A percentile compares a stretch with the other conserved stretches of the same genome.
phyloP scores from a whole-genome alignment of 2,888 invertebrate genomes.

The Lasioglossum morio region DNA sequence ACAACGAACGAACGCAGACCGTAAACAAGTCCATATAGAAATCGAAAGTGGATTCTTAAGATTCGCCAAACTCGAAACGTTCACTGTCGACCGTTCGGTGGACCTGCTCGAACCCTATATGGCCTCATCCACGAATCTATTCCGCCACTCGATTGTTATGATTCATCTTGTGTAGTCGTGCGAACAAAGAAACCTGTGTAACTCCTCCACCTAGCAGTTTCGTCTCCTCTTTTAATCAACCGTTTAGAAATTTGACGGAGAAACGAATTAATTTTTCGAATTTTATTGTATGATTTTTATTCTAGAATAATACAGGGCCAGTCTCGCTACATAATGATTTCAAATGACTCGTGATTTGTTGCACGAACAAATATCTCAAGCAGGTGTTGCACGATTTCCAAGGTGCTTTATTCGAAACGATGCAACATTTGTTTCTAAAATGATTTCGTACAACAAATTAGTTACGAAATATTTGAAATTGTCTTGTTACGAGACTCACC shows the following conservation, averaged over 20 bases:
- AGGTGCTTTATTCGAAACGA: no score
- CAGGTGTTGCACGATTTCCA: neutral
- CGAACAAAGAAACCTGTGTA: conserved; percentile 23
- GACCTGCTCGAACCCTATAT: conserved; percentile 76
- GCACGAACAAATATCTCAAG: no score
- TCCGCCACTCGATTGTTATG: conserved; percentile 64
- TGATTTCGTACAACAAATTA: no score
- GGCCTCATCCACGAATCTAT: conserved; percentile 76
- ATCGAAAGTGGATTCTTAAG: conserved; percentile 81
- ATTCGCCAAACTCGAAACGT: conserved; percentile 76
- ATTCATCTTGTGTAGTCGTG: conserved; percentile 64
- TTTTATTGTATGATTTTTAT: neutral
- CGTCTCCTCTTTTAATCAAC: no score
- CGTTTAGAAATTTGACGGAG: neutral
- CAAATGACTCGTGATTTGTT: no score
- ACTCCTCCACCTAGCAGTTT: neutral
- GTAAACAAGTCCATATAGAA: conserved; percentile 72
- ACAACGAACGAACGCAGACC: conserved; percentile 35
- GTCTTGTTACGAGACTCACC: no score
- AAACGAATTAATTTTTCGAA: neutral
- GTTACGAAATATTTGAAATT: no score
- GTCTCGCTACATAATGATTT: no score
- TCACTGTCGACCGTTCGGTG: conserved; percentile 63
- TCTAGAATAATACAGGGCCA: neutral
- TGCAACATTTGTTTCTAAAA: neutral